These are phyloP conservation scores for Spicauda simplicius DNA, from an alignment of 2,888 invertebrate genomes.

Conservation along the genomic window DNA sequence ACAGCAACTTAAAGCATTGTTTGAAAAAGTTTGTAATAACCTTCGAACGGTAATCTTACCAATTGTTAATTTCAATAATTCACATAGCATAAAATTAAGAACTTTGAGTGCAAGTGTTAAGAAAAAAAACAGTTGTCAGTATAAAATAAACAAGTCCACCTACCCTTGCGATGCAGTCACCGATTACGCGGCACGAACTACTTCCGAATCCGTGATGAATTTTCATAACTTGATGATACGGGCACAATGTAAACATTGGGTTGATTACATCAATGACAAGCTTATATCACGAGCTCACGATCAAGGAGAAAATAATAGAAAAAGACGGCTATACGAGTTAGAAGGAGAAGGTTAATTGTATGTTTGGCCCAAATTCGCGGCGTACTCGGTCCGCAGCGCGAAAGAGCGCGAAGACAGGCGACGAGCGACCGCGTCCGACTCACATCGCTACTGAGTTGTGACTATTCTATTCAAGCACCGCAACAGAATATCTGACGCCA, in stretches of 20 bases:
- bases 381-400: constrained; percentile 66
- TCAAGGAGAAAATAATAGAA: constrained; percentile 52
- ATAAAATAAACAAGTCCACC: constrained; percentile 16
- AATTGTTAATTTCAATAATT: no score
- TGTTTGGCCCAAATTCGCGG: constrained; percentile 75
- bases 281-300: constrained; percentile 49
- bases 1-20: no score
- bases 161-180: constrained; percentile 20
- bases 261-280: constrained; percentile 68
- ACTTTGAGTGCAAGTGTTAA: no score
- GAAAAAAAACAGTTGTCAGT: no score
- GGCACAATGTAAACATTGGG: constrained; percentile 74
- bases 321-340: constrained; percentile 52
- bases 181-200: constrained; percentile 18
- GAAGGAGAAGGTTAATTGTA: constrained; percentile 55
- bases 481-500: constrained; percentile 68
- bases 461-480: constrained; percentile 71
- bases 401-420: constrained; percentile 67
- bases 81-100: no score
- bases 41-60: no score
- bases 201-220: constrained; percentile 40
- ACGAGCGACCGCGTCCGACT: constrained; percentile 71
- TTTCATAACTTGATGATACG: constrained; percentile 54
- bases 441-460: constrained; percentile 82
- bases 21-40: no score